These are phyloP conservation scores for Cossypha dichroa DNA, from an alignment of 2,797 vertebrate species.

Conservation along the genomic window DNA sequence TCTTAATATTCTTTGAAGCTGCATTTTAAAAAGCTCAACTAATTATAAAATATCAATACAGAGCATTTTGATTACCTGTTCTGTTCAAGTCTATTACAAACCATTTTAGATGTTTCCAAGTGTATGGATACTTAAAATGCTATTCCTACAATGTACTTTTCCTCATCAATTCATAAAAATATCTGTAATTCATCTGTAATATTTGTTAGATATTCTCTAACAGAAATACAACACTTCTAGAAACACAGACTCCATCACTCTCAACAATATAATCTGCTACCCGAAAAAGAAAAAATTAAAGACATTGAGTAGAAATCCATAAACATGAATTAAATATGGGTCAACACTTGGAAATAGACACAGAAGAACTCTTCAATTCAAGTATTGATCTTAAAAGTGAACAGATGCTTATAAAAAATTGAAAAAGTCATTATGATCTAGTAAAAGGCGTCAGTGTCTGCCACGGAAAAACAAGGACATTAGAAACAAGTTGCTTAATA, in stretches of 20 bases:
- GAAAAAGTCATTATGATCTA: background rate
- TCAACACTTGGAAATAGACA: background rate
- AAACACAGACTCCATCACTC: background rate
- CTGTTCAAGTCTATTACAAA: background rate
- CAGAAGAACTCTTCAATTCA: background rate
- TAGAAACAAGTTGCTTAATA: background rate
- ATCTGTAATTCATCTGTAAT: background rate
- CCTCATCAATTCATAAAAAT: background rate
- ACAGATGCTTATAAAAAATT: background rate
- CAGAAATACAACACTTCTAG: background rate
- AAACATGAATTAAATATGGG: background rate
- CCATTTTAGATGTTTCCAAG: background rate
- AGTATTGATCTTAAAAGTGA: background rate
- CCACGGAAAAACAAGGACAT: background rate
- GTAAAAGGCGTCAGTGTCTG: background rate
- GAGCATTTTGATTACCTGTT: background rate
- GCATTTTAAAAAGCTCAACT: background rate
- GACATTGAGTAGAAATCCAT: background rate
- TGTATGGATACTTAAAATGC: background rate
- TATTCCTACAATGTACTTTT: background rate
- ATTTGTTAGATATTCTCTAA: background rate
- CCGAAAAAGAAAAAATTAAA: background rate
- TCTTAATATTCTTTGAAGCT: background rate
- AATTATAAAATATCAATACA: background rate
- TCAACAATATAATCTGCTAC: background rate